These are phyloP conservation scores for Lysandra coridon DNA, from an alignment of 2,888 invertebrate genomes.

Conservation along the genomic window DNA sequence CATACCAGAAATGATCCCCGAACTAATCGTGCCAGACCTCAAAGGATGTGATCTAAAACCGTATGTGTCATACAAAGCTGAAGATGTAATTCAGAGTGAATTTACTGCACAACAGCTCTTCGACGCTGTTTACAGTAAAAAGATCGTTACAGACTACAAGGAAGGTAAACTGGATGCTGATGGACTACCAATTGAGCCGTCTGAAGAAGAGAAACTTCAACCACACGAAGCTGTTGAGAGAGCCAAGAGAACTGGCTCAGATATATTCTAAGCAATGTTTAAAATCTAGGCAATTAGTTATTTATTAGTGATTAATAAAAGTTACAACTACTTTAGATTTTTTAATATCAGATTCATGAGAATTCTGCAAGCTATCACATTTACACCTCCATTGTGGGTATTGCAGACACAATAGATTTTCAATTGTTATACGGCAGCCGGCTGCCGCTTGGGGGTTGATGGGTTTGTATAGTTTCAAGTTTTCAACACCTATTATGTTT, in stretches of 20 bases:
- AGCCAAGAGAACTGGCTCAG: slow-evolving; percentile 89
- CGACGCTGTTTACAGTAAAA: slow-evolving; percentile 88
- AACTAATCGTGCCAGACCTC: slow-evolving; percentile 95
- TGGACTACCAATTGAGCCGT: slow-evolving; percentile 86
- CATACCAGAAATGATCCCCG: slow-evolving; percentile 94
- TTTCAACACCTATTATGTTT: not conserved
- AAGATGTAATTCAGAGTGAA: slow-evolving; percentile 87
- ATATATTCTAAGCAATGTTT: slow-evolving; percentile 81
- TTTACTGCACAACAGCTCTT: slow-evolving; percentile 93
- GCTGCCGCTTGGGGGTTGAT: too few relatives aligned
- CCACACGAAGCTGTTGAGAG: slow-evolving; percentile 85
- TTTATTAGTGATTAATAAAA: slow-evolving; percentile 23
- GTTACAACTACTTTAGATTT: not conserved
- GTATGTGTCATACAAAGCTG: slow-evolving; percentile 93
- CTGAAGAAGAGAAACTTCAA: slow-evolving; percentile 84
- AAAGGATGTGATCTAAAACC: slow-evolving; percentile 92
- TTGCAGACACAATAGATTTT: too few relatives aligned
- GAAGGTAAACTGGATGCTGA: slow-evolving; percentile 84
- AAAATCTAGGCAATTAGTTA: slow-evolving; percentile 31
- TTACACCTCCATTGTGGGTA: not conserved
- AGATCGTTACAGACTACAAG: slow-evolving; percentile 88
- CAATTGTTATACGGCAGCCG: too few relatives aligned
- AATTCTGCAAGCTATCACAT: not conserved
- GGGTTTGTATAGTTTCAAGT: too few relatives aligned
- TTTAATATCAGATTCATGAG: not conserved